phyloP scores from a whole-genome alignment of 2,113 vertebrate genomes.

The Cryptomyrus ogoouensis region DNA sequence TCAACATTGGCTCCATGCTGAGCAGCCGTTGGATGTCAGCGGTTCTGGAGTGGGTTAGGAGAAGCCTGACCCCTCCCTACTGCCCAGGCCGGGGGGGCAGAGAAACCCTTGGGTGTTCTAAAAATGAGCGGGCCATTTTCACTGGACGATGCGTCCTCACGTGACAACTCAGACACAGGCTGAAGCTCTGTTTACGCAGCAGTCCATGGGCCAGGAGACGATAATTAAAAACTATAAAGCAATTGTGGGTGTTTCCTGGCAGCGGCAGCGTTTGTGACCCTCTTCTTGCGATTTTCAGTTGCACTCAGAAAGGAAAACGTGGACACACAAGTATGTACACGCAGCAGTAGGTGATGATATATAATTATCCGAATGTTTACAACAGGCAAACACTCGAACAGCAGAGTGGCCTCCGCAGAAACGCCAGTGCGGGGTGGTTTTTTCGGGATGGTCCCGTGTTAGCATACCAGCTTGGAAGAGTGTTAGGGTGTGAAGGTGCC shows the following conservation, averaged over 20 bases:
- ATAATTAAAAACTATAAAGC: slow-evolving; percentile 41
- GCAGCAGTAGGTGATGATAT: slow-evolving; percentile 45
- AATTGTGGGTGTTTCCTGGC: slow-evolving; percentile 40
- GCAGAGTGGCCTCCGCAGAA: slow-evolving; percentile 36
- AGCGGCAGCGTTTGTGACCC: slow-evolving; percentile 33
- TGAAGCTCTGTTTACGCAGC: slow-evolving; percentile 27
- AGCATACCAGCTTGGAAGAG: background rate
- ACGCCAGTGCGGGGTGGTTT: slow-evolving; percentile 34
- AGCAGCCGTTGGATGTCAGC: background rate
- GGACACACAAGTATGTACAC: slow-evolving; percentile 35
- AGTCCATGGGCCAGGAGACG: slow-evolving; percentile 23
- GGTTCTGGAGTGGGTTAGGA: background rate
- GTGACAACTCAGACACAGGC: slow-evolving; percentile 17
- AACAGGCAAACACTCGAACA: slow-evolving; percentile 48
- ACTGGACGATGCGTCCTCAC: slow-evolving; percentile 13
- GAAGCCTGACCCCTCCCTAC: background rate
- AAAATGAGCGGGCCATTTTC: background rate
- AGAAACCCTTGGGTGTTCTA: background rate
- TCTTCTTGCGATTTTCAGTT: slow-evolving; percentile 41
- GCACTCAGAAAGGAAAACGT: slow-evolving; percentile 38
- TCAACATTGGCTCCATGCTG: background rate
- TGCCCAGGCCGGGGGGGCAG: background rate
- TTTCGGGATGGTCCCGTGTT: slow-evolving; percentile 33
- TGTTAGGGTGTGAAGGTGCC: background rate
- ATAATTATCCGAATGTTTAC: slow-evolving; percentile 57